These are phyloP conservation scores for Sebastes fasciatus DNA, from an alignment of 2,113 vertebrate species.

Conservation along the genomic window DNA sequence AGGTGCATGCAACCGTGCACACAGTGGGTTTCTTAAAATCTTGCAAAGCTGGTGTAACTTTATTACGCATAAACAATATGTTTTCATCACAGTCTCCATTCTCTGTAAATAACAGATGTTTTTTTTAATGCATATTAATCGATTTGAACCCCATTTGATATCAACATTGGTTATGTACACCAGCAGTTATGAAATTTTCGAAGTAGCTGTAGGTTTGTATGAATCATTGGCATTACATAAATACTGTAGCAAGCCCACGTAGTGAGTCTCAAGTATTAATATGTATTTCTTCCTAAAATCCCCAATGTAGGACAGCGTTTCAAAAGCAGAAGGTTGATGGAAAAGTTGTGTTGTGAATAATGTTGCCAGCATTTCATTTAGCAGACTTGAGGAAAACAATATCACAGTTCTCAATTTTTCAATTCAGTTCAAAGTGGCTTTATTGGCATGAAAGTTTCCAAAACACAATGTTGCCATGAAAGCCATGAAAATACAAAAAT, in stretches of 20 bases:
- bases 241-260: background rate
- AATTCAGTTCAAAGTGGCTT: no score
- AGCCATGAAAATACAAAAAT: no score
- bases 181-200: conserved; percentile 27
- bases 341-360: conserved; percentile 14
- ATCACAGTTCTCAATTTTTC: background rate
- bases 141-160: conserved; percentile 31
- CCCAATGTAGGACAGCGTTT: conserved; percentile 17
- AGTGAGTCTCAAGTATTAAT: conserved; percentile 3
- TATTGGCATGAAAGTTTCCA: no score
- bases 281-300: conserved; percentile 18
- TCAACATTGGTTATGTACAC: conserved; percentile 12
- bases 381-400: conserved; percentile 2
- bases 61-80: conserved; percentile 2
- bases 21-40: background rate
- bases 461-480: no score
- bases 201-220: conserved; percentile 22
- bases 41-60: conserved; percentile 10
- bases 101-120: conserved; percentile 15
- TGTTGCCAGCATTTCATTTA: conserved; percentile 19
- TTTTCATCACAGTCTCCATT: background rate
- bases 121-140: conserved; percentile 27
- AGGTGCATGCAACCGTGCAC: background rate
- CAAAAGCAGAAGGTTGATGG: conserved; percentile 14
- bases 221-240: conserved; percentile 34